phyloP scores from a whole-genome alignment of 2,113 vertebrate genomes.

The Passer domesticus region DNA sequence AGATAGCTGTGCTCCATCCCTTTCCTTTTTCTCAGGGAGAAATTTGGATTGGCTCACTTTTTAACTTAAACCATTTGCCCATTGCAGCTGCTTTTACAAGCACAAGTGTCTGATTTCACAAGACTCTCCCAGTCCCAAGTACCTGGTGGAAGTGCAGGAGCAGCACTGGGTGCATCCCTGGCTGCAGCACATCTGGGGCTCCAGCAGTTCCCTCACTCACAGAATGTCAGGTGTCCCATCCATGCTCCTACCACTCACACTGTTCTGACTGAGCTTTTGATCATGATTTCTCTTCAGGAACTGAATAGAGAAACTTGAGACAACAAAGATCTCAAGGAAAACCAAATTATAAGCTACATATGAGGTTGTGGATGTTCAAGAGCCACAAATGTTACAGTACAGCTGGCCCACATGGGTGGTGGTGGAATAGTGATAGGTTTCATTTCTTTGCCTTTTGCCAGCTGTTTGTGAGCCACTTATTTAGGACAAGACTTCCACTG shows the following conservation, averaged over 20 bases:
- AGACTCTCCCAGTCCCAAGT: background rate
- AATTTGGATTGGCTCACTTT: slow-evolving; percentile 28
- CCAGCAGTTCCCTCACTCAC: background rate
- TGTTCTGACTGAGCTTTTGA: background rate
- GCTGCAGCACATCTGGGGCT: accelerated
- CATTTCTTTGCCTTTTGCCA: background rate
- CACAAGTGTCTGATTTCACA: background rate
- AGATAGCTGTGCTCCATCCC: slow-evolving; percentile 8
- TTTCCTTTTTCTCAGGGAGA: background rate
- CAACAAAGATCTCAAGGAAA: background rate
- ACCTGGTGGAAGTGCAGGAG: background rate
- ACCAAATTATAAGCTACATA: background rate
- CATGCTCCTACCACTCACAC: background rate
- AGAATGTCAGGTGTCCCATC: background rate
- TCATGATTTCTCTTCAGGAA: background rate
- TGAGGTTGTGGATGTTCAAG: background rate
- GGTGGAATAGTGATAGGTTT: background rate
- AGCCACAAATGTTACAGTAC: background rate
- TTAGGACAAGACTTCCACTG: background rate
- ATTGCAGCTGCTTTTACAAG: slow-evolving; percentile 13
- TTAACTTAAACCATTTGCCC: slow-evolving; percentile 60
- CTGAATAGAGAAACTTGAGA: background rate
- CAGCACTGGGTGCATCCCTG: background rate
- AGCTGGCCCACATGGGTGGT: accelerated
- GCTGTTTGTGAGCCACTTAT: background rate